Evolutionary conservation across 2,888 invertebrate genomes (phyloP).

Genomic region (Drosophila parthenogenetica): DNA sequence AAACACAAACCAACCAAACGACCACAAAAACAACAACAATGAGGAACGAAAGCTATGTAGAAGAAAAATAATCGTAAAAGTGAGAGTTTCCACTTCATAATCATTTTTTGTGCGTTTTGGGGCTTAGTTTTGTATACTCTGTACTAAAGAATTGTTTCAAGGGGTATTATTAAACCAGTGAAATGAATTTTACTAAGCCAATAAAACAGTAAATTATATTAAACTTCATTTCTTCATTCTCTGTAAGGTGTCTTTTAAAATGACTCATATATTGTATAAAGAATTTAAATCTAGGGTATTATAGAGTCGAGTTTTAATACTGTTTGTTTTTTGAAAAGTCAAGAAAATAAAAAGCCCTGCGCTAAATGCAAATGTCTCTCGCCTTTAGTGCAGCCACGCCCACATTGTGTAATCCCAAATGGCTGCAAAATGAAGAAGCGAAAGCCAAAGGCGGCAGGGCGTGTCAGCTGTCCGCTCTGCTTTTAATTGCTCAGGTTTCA

Average conservation of each 20-base stretch:
- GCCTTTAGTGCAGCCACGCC: conserved; percentile 62
- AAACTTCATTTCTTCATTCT: too few relatives aligned
- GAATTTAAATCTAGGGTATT: conserved; percentile 14
- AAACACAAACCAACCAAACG: conserved; percentile 41
- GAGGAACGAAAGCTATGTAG: conserved; percentile 71
- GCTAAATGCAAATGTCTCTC: conserved; percentile 62
- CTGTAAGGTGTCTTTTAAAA: too few relatives aligned
- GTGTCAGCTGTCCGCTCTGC: conserved; percentile 62
- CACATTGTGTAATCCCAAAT: conserved; percentile 63
- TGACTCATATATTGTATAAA: not conserved
- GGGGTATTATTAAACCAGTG: not conserved
- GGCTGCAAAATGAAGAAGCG: conserved; percentile 50
- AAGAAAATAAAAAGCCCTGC: conserved; percentile 37
- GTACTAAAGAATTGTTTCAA: not conserved
- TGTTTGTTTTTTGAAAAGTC: not conserved
- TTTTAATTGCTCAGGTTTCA: conserved; percentile 76
- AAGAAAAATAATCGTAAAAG: conserved; percentile 80
- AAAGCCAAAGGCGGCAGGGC: conserved; percentile 59
- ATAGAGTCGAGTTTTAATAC: not conserved
- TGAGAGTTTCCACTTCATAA: conserved; percentile 81
- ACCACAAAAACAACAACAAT: conserved; percentile 41
- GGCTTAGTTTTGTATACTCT: conserved; percentile 47
- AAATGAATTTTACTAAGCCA: not conserved
- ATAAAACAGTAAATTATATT: too few relatives aligned
- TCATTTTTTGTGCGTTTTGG: conserved; percentile 54